Conservation (phyloP, 2,113 vertebrate genomes). For the Lophura nycthemera region DNA sequence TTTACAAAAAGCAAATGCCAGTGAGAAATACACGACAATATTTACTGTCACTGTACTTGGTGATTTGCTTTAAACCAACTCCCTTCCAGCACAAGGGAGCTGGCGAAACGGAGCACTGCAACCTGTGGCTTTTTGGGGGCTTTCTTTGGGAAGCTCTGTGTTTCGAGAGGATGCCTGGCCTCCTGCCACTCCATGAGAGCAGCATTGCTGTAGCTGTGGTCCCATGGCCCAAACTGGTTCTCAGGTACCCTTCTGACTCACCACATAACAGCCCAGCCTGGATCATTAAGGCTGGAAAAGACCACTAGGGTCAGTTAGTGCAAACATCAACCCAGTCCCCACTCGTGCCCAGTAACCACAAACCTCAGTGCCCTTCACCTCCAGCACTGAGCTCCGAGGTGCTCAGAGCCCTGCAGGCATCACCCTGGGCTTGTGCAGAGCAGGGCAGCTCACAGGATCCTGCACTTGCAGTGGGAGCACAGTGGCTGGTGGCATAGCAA, state of each 20-base stretch:
- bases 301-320: too few relatives aligned
- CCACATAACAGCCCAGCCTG: neutral
- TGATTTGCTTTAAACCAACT: neutral
- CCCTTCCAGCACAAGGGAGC: neutral
- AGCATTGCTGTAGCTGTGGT: neutral
- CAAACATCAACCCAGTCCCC: too few relatives aligned
- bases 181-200: neutral
- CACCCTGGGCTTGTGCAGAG: accelerated
- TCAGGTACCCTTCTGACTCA: neutral
- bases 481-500: neutral
- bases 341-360: too few relatives aligned
- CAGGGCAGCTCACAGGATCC: accelerated
- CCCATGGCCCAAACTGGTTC: neutral
- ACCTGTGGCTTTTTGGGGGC: neutral
- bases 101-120: neutral
- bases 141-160: neutral
- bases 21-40: neutral
- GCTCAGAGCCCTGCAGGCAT: neutral
- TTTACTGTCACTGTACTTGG: neutral
- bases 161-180: neutral
- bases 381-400: neutral
- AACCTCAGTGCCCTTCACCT: too few relatives aligned
- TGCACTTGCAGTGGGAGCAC: neutral
- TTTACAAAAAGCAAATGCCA: neutral
- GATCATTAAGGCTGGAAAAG: too few relatives aligned